Conservation (phyloP, 2,113 vertebrate genomes). For the Astur gentilis region DNA sequence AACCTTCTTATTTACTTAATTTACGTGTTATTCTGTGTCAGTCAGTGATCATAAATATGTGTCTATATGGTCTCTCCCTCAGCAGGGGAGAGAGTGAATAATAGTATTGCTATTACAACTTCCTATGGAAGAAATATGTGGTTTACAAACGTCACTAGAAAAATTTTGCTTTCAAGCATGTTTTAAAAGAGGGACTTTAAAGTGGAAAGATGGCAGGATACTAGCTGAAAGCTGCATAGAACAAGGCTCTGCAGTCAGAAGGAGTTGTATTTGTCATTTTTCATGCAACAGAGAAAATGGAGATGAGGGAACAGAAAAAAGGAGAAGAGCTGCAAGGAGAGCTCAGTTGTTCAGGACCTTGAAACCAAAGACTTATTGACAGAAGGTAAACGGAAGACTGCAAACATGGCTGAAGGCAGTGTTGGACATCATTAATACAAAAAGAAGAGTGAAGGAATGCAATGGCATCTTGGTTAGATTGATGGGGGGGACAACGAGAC, state of each 20-base stretch:
- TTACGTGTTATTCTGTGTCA: not conserved
- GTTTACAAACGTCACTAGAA: not conserved
- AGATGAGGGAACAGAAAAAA: not conserved
- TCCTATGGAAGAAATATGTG: not conserved
- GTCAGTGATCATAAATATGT: not conserved
- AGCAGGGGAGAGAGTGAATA: not conserved
- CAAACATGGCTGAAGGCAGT: not conserved
- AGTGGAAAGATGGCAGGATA: not conserved
- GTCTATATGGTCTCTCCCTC: not conserved
- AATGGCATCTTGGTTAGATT: not conserved
- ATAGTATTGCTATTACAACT: not conserved
- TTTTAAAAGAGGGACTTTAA: not conserved
- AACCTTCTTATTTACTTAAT: not conserved
- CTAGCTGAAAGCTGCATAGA: not conserved
- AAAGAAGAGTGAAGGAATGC: not conserved
- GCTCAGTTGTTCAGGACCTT: not conserved
- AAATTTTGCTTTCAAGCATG: not conserved
- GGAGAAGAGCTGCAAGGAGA: not conserved
- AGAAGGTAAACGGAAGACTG: not conserved
- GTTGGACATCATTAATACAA: not conserved
- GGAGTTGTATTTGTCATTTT: not conserved
- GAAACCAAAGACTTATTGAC: not conserved
- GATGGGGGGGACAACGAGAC: not conserved
- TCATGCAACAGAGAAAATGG: not conserved
- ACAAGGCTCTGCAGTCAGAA: not conserved